Percentiles rank a stretch among this genome's conserved stretches.
phyloP scores from a whole-genome alignment of 2,113 vertebrate genomes.

The Lanius collurio region DNA sequence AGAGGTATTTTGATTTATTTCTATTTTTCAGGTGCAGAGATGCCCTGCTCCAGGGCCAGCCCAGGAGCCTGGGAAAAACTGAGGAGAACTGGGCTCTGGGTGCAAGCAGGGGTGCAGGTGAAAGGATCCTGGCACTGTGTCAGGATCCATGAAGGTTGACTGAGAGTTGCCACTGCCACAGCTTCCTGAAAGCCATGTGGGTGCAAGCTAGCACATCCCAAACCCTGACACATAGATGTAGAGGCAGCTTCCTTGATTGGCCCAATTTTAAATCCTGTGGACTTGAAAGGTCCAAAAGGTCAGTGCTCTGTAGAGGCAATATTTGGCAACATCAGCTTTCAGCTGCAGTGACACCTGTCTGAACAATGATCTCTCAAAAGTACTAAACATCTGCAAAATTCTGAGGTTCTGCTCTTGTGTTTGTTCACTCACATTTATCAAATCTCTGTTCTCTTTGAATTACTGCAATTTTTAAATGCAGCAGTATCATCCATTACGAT shows the following conservation, averaged over 20 bases:
- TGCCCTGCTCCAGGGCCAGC: not conserved
- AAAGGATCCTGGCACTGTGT: not conserved
- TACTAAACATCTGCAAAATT: not conserved
- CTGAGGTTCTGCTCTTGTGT: not conserved
- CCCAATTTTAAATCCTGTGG: not conserved
- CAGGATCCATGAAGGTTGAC: not conserved
- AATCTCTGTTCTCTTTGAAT: slow-evolving; percentile 4
- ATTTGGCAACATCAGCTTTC: not conserved
- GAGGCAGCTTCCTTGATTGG: not conserved
- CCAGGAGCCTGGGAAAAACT: not conserved
- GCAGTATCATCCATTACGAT: slow-evolving; percentile 4
- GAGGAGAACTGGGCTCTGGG: not conserved
- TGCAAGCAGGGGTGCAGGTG: not conserved
- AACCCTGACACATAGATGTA: not conserved
- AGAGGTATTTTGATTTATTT: not conserved
- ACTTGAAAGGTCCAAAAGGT: not conserved
- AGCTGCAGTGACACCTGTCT: not conserved
- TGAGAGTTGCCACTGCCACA: not conserved
- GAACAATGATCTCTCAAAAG: not conserved
- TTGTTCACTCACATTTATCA: not conserved
- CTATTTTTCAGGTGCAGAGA: not conserved
- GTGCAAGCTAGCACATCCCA: not conserved
- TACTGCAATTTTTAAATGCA: slow-evolving; percentile 42
- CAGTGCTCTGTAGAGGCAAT: not conserved
- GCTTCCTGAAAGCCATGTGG: not conserved